Evolutionary conservation across 2,797 vertebrate species (phyloP).

Genomic region (Pogonophryne albipinna): DNA sequence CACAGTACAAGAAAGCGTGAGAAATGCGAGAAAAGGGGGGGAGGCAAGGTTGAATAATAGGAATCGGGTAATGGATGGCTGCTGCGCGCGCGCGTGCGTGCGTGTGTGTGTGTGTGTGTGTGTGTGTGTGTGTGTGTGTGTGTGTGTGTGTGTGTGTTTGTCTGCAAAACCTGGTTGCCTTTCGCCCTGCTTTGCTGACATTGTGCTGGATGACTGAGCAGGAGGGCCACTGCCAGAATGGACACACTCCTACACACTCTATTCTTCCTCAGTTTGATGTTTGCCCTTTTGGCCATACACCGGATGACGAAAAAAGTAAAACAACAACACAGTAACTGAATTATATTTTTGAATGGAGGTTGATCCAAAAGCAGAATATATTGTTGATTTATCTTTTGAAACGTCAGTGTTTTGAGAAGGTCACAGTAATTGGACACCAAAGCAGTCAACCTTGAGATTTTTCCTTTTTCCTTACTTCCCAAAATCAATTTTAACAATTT

Average conservation of each 20-base stretch:
- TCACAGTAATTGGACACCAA: conserved; percentile 69
- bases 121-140: conserved; percentile 13
- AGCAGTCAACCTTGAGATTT: conserved; percentile 65
- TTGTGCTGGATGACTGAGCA: conserved; percentile 40
- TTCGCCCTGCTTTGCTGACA: too few species aligned
- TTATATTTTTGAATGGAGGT: conserved; percentile 61
- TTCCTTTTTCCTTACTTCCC: conserved; percentile 49
- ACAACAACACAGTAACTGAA: conserved; percentile 66
- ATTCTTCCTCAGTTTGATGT: conserved; percentile 59
- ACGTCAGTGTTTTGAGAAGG: conserved; percentile 71
- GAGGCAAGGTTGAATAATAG: conserved; percentile 39
- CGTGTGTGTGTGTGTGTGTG: conserved; percentile 15
- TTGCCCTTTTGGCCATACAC: conserved; percentile 65
- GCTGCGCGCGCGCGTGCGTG: conserved; percentile 20
- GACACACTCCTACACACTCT: conserved; percentile 47
- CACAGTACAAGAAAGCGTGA: conserved; percentile 57
- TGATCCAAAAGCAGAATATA: conserved; percentile 61
- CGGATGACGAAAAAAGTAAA: conserved; percentile 56
- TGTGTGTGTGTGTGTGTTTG: conserved; percentile 6
- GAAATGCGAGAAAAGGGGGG: conserved; percentile 51
- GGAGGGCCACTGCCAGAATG: conserved; percentile 35
- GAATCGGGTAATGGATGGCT: conserved; percentile 59
- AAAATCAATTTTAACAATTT: conserved; percentile 71
- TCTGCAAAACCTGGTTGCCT: too few species aligned
- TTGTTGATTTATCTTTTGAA: conserved; percentile 70